Base-by-base conservation (phyloP, 2,888 invertebrate genomes). In the Ptilodon capucinus region DNA sequence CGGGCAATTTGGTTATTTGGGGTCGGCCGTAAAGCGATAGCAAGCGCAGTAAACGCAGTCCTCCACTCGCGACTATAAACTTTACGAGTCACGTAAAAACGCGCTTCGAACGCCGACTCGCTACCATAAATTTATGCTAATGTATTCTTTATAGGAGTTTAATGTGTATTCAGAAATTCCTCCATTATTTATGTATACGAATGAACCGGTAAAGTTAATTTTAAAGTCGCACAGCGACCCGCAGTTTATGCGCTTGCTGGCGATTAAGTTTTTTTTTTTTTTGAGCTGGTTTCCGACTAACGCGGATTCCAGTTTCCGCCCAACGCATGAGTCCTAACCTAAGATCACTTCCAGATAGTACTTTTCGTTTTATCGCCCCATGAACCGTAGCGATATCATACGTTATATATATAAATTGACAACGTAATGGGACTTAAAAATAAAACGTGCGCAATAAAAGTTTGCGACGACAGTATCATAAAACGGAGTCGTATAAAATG, bases 81-180 rank as follows among this genome's bases (percentile, higher is more conserved):
- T 91, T 91, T 91, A 91, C 90, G 91, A 91, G 89, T 86, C 86
- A 89, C 90, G 90, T 90, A 91, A 91, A 91, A 91, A 90, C 90
- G 87, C 87, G 88, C 86, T 88, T 86, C 82, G 83, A 87, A 86
- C 86, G 86, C 83, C 87, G 85, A 86, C 86, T 86, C 79, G 86
- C 90, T 86, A 81, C 89, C 87, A 88, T 91, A 90, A 91, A 91
- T 91, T 91, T 89, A 91, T 91, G 91, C 89, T 91, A 91, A 91
- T 91, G 90, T 90, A 91, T 91, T 91, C 91, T 90, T 89, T 91
- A 91, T 91, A 89, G 90, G 87, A 90, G 86, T 90, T 91, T 90
- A 90, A 90, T 91, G 90, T 86, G 88, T 88, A 90, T 91, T 88
- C 89, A 86, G 86, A 87, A 90, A 91, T 91, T 87, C 90, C 85